Conservation (phyloP, 2,797 vertebrate species). For the Thalassophryne amazonica region DNA sequence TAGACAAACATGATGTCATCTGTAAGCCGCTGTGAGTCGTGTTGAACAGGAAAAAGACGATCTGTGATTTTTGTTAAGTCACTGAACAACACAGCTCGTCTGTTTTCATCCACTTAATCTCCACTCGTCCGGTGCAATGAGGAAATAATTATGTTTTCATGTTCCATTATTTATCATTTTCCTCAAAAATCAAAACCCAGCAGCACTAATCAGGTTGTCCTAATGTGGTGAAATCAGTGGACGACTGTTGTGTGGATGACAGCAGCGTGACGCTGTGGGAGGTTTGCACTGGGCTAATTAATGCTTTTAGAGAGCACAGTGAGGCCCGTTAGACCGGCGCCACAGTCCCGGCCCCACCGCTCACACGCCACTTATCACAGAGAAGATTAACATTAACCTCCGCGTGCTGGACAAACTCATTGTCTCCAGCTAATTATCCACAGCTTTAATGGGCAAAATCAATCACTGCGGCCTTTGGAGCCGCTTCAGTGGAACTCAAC, state of each 20-base stretch:
- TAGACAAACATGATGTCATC: conserved; percentile 28
- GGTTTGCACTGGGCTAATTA: conserved; percentile 27
- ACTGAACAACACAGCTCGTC: background rate
- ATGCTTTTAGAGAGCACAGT: conserved; percentile 32
- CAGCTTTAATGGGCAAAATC: conserved; percentile 71
- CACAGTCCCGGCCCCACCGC: conserved; percentile 61
- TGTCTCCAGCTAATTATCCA: conserved; percentile 65
- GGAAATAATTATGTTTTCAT: conserved; percentile 39
- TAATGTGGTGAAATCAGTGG: conserved; percentile 27
- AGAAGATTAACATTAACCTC: conserved; percentile 73
- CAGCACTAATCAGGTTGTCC: conserved; percentile 23
- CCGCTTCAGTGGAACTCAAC: conserved; percentile 47
- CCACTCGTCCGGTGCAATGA: conserved; percentile 11
- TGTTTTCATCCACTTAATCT: conserved; percentile 30
- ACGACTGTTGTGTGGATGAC: conserved; percentile 21
- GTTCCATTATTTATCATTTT: conserved; percentile 41
- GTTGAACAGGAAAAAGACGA: background rate
- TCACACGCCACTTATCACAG: conserved; percentile 70
- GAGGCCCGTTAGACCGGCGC: conserved; percentile 42
- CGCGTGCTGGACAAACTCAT: conserved; percentile 56
- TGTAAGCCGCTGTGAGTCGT: conserved; percentile 9
- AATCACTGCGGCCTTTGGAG: conserved; percentile 60
- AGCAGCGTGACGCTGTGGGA: conserved; percentile 24
- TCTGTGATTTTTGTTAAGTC: conserved; percentile 1
- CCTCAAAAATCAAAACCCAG: background rate